Base-by-base conservation (phyloP, 2,888 invertebrate species). In the Cyclophora punctaria region DNA sequence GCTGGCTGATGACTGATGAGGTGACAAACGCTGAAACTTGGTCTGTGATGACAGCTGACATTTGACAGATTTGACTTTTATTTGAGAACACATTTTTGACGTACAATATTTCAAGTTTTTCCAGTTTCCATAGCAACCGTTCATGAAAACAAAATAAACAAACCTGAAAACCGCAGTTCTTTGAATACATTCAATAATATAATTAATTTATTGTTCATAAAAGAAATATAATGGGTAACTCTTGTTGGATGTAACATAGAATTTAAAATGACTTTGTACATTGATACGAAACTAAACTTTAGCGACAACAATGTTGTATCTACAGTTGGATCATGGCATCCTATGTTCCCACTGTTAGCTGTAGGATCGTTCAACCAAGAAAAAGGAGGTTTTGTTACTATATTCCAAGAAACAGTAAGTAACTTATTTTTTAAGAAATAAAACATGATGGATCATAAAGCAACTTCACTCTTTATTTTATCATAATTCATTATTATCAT, bases 341-440 rank as follows among this genome's bases (percentile, higher is more conserved):
- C 91, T 37, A 92, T 91, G 53, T 90, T 94, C 60, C 93, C 96
- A 1, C 80, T 97, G 41, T 83, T 98, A 47, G 97, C 97, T 33
- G 92, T 97, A 3, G 95, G 96, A 4, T 93, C 96, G 3, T 96
- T 93, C 75, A 95, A 94, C 63, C 96, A 96, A 76, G 95, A 96
- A 60, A 94, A 93, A 68, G 97, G 97, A 35, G 97, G 97, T 57
- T 93, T 94, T 59, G 94, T 97, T 3, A 94, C 93, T 42, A 92
- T 98, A 61, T 97, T 95, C 72, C 93, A 96, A 69, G 97, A 97
- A 83, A 91, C 93, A 78, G 96, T 95, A 83, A 87, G 90, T 73
- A 48, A 5, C 3, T 33, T 47, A 20, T n/a, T 37, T 20, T 49
- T 40, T 7, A 40, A 34, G 20, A 20, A 20, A 20, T 20, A 20